Evolutionary conservation across 2,888 invertebrate species (phyloP), one percentile per base, ranked within the genome.

Genomic region (Temnothorax rugatulus): DNA sequence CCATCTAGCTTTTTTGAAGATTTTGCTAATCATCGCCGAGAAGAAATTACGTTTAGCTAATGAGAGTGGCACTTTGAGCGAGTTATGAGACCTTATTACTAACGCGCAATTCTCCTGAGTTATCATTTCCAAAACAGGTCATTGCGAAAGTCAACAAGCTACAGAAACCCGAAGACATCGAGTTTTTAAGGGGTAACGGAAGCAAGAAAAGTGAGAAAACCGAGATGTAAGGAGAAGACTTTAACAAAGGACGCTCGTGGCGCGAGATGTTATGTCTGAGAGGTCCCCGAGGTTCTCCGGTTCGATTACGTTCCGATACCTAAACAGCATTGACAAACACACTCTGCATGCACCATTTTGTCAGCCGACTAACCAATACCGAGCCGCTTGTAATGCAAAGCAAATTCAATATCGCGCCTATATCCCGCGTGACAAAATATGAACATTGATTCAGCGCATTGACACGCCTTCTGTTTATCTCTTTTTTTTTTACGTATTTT

Each of bases 251-350:
- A 79, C 71, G 41, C 75, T 75, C 61, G 86, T 82, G 81, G 84
- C 81, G 81, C 73, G 82, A 83, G 86, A 92, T 93, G 93, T 93
- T 93, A 90, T 93, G 93, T 93, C 93, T 93, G 87, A 87, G 84
- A 74, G 86, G 81, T 85, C 86, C 82, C 82, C 74, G 86, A 86
- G 88, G 91, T 91, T 93, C 93, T 92, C 92, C 91, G 89, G 90
- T 92, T 93, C 91, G 89, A 91, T 91, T 91, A 89, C 88, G 87
- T 87, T 75, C 86, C 86, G 88, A 90, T 90, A 87, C 88, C 71
- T 87, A 90, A 91, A 91, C 91, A 89, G 81, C 83, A 87, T 73
- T 89, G 89, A 90, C 89, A 89, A 90, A 89, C 90, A 88, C 38
- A 73, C 77, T 75, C 82, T 50, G 71, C 74, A 50, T 34, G 74